A percentile compares a stretch with the other conserved stretches of the same genome.
These are phyloP conservation scores for Helicoverpa armigera DNA, from an alignment of 1,140 invertebrate species.

Conservation along the genomic window DNA sequence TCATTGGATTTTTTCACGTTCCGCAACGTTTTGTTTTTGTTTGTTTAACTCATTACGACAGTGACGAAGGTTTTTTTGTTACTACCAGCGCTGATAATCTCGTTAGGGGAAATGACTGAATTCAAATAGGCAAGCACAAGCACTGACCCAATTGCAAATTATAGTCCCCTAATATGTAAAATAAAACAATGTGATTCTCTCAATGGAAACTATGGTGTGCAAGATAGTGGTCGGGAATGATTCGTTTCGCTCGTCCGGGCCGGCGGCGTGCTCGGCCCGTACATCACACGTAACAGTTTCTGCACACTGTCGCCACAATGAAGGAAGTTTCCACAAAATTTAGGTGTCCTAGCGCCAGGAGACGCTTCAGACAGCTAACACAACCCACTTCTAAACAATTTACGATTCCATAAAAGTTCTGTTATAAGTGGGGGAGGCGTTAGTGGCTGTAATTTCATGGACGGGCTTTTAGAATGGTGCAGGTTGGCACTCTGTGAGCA, in stretches of 20 bases:
- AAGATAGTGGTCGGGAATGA: neutral
- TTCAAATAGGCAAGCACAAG: too few relatives aligned
- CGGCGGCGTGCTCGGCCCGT: neutral
- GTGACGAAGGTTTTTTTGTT: neutral
- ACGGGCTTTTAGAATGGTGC: constrained; percentile 56
- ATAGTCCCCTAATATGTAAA: too few relatives aligned
- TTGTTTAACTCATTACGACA: neutral
- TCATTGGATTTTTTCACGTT: constrained; percentile 26
- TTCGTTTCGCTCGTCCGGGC: neutral
- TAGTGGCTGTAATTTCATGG: constrained; percentile 63
- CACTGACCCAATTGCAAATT: too few relatives aligned
- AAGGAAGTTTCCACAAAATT: constrained; percentile 50
- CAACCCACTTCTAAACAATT: constrained; percentile 59
- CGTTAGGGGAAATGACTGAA: too few relatives aligned
- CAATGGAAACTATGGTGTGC: too few relatives aligned
- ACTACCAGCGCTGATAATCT: too few relatives aligned
- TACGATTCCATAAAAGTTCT: constrained; percentile 66
- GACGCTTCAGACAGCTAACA: constrained; percentile 47
- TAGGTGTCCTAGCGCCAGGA: constrained; percentile 37
- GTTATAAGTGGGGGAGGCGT: constrained; percentile 58
- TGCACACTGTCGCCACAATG: constrained; percentile 28
- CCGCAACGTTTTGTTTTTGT: neutral
- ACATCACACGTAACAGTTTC: constrained; percentile 37
- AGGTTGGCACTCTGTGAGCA: constrained; percentile 16
- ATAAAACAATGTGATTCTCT: too few relatives aligned